Percentiles rank a stretch among this genome's conserved stretches.
Conservation (phyloP, 2,888 invertebrate species). For the Antheraea assamensis region DNA sequence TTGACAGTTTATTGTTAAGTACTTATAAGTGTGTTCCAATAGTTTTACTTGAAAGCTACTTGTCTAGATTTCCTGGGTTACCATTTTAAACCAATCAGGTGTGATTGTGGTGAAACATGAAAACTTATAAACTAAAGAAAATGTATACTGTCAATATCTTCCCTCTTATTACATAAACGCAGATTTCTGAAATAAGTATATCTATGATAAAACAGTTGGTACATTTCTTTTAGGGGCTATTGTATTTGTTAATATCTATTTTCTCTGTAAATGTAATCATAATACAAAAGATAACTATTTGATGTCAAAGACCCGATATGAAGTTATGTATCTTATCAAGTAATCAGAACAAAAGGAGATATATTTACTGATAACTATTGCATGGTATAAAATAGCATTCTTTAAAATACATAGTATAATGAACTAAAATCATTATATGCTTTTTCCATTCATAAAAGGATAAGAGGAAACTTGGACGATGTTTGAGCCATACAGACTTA, state of each 20-base stretch:
- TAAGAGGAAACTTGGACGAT: no score
- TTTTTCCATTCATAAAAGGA: neutral
- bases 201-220: neutral
- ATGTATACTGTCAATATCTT: no score
- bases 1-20: no score
- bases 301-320: constrained; percentile 16
- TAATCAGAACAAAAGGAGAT: neutral
- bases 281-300: neutral
- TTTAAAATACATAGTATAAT: neutral
- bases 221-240: neutral
- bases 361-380: neutral
- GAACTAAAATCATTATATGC: neutral
- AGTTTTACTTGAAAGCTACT: no score
- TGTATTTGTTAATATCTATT: neutral
- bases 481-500: no score
- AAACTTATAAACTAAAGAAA: no score
- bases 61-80: no score
- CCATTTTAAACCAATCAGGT: no score
- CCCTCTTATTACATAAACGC: neutral
- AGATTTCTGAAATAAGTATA: neutral
- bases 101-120: no score
- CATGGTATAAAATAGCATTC: neutral
- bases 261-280: neutral
- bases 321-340: neutral
- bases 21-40: no score